Base-by-base conservation (phyloP, 2,113 vertebrate genomes). In the Isurus oxyrinchus region DNA sequence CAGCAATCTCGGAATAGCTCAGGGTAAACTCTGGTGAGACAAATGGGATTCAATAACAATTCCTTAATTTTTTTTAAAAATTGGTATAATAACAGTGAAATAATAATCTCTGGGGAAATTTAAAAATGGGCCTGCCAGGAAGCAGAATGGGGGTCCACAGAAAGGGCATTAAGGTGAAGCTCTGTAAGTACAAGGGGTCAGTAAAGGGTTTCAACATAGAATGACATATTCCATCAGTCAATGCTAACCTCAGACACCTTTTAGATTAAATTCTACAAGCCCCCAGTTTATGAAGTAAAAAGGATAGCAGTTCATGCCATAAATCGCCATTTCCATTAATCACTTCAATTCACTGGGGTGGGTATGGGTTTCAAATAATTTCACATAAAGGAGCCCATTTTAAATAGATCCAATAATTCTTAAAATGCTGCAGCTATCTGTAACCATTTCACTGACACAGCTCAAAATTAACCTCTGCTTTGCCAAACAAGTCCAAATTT, bases 181-280 rank as follows among this genome's bases (percentile, higher is more conserved):
- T 31, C 27, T 61, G 40, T 19, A 91, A 91, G 57, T 35, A 61
- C 57, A 91, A 5, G 53, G 31, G 88, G 53, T 91, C 88, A 91
- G 31, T 35, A 91, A 91, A 91, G 88, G 53, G 53, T 35, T 59
- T 91, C 53, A 91, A 91, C 49, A 59, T 61, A 35, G 57, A 59
- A 59, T 91, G 88, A 91, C 88, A 91, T 25, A 31, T 55, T 91
- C 53, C 16, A 91, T 91, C 88, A 59, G 88, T 61, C 88, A 91
- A 31, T n/a, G 55, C 31, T 91, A 91, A 91, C 55, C 88, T 61
- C 25, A 59, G 88, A 61, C 88, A 59, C 88, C 88, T 91, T 91
- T 59, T 27, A 91, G 88, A 91, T 59, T 91, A 91, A 91, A 91
- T 91, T 91, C 88, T 91, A 61, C 88, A 59, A 27, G 88, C 88